Conservation (phyloP, 2,888 invertebrate species). For the Lasioglossum calceatum region DNA sequence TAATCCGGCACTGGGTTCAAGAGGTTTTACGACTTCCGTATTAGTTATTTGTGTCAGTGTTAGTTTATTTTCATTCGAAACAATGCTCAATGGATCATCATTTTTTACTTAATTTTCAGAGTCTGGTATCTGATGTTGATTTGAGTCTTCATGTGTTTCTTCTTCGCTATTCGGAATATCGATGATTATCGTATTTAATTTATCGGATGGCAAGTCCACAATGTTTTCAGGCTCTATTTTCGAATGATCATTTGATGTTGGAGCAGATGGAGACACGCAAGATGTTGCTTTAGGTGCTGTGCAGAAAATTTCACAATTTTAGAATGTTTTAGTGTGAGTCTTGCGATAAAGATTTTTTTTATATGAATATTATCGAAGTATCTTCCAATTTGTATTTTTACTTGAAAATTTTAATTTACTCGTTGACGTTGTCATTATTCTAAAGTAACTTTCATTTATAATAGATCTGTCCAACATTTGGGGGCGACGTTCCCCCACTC, state of each 20-base stretch:
- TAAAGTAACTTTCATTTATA: neutral
- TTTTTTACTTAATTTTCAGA: neutral
- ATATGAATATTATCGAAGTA: neutral
- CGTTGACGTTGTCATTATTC: neutral
- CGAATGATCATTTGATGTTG: neutral
- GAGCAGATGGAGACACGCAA: neutral
- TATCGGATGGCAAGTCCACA: neutral
- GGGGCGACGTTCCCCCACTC: too few species aligned
- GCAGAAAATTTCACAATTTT: neutral
- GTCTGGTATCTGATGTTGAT: neutral
- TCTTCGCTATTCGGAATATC: conserved; percentile 5
- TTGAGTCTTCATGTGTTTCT: neutral
- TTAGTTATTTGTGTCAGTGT: too few species aligned
- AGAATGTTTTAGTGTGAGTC: neutral
- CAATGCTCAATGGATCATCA: neutral
- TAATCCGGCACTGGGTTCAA: too few species aligned
- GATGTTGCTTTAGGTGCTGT: neutral
- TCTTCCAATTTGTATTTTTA: neutral
- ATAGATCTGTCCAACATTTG: too few species aligned
- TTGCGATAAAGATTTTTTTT: neutral
- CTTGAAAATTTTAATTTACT: neutral
- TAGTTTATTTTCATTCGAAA: neutral
- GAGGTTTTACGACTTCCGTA: neutral
- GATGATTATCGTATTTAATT: neutral
- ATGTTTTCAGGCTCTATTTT: neutral